A percentile compares a stretch with the other conserved stretches of the same genome.
Conservation (phyloP, 92 coral and sea anemone genomes). For the Porites lobata region DNA sequence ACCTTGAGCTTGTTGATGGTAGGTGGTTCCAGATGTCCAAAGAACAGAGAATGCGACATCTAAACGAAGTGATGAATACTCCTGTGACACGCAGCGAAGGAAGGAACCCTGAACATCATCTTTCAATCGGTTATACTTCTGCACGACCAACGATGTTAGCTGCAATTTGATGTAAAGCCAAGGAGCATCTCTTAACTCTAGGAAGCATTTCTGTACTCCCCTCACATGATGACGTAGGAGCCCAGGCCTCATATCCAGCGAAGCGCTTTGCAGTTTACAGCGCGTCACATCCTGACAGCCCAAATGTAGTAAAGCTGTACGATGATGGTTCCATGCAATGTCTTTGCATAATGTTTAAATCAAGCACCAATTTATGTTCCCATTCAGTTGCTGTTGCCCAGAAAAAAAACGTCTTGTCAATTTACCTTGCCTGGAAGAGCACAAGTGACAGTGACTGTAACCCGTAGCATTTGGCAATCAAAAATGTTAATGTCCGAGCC, state of each 20-base stretch:
- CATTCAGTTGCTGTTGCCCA: constrained; percentile 54
- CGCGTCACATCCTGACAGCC: constrained; percentile 53
- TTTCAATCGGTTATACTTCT: constrained; percentile 23
- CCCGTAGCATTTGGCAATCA: constrained; percentile 45
- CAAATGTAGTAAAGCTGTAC: constrained; percentile 53
- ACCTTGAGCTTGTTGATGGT: constrained; percentile 18
- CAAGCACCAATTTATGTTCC: constrained; percentile 49
- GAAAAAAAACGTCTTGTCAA: constrained; percentile 30
- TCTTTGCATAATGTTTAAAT: constrained; percentile 54
- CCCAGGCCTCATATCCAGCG: background rate
- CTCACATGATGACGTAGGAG: background rate
- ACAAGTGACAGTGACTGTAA: constrained; percentile 32
- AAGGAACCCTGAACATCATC: background rate
- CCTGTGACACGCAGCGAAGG: constrained; percentile 8
- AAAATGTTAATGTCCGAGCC: constrained; percentile 48
- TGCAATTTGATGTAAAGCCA: constrained; percentile 53
- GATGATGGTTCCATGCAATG: constrained; percentile 53
- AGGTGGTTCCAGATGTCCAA: constrained; percentile 48
- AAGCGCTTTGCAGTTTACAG: constrained; percentile 58
- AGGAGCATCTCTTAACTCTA: constrained; percentile 7
- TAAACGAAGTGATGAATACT: constrained; percentile 33
- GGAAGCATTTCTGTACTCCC: constrained; percentile 60
- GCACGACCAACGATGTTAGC: constrained; percentile 38
- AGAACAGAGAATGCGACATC: constrained; percentile 39
- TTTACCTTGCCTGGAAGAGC: constrained; percentile 48